These are phyloP conservation scores for Etheostoma spectabile DNA, from an alignment of 2,113 vertebrate species.

Conservation along the genomic window DNA sequence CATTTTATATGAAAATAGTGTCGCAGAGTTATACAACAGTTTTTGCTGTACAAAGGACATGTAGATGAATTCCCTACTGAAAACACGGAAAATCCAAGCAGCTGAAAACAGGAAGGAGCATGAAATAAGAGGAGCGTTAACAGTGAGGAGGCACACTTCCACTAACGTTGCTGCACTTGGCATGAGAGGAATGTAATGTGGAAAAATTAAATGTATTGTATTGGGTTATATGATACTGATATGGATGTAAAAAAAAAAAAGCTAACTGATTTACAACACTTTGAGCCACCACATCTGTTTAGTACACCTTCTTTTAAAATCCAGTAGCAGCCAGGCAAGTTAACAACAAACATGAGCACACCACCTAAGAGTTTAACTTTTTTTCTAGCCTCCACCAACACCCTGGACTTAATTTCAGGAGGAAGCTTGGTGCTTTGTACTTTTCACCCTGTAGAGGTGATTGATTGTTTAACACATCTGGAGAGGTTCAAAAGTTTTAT, in stretches of 20 bases:
- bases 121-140: conserved; percentile 12
- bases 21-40: conserved; percentile 72
- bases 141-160: too few species aligned
- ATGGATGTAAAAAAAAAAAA: conserved; percentile 13
- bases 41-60: conserved; percentile 75
- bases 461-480: conserved; percentile 21
- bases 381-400: background rate
- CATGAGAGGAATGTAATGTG: conserved; percentile 45
- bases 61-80: conserved; percentile 40
- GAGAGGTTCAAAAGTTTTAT: conserved; percentile 17
- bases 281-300: conserved; percentile 1
- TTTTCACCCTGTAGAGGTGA: conserved; percentile 38
- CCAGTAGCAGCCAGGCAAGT: background rate
- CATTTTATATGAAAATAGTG: conserved; percentile 82
- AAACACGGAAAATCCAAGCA: conserved; percentile 42
- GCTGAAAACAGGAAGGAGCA: conserved; percentile 44
- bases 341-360: conserved; percentile 11
- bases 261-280: background rate
- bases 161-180: conserved; percentile 47
- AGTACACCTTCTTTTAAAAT: background rate
- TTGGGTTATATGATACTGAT: conserved; percentile 27
- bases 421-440: conserved; percentile 43
- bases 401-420: background rate
- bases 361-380: background rate
- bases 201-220: conserved; percentile 26